Evolutionary conservation across 2,888 invertebrate genomes (phyloP), one percentile per base, ranked within the genome.

Genomic region (Ectobius pallidus): DNA sequence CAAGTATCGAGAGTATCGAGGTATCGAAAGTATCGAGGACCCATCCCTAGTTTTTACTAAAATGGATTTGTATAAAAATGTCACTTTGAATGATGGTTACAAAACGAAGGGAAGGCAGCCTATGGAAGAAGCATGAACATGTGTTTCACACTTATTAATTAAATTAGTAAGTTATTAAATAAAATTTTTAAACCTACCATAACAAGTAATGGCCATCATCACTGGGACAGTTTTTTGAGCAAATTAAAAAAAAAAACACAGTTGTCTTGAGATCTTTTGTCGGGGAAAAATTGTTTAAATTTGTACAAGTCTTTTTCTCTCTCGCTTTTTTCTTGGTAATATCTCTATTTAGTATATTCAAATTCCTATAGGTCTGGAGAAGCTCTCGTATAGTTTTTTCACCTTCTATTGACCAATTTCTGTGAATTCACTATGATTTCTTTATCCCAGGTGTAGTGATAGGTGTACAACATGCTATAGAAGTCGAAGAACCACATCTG

Each of bases 391-490:
- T 80, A 67, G 25, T 79, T 27, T 65, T 42, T 84, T 92, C 93
- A 93, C 88, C 94, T 94, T 93, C 95, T 93, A 86, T 95, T 95
- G 81, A 95, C 94, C 82, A 95, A 88, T 87, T 95, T 95, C 84
- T 95, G 94, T 84, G 94, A 94, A 87, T 94, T 94, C 87, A 95
- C 91, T 85, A 95, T 92, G 85, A 95, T 94, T 87, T 94, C 94
- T 86, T 92, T 91, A 86, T 93, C 94, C 94, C 94, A 95, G 87
- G 93, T 93, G 90, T 92, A 93, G 85, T 90, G 91, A 89, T 94
- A 94, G 86, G 90, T 90, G 90, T 90, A 92, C 87, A 86, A 87
- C 88, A 88, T 88, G 85, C 88, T 87, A 87, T 67, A 71, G 73
- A 62, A 68, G 49, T 70, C 46, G 69, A 44, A 44, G 52, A 52